Evolutionary conservation across 2,113 vertebrate genomes (phyloP).

Genomic region (Cryptomyrus ogoouensis): DNA sequence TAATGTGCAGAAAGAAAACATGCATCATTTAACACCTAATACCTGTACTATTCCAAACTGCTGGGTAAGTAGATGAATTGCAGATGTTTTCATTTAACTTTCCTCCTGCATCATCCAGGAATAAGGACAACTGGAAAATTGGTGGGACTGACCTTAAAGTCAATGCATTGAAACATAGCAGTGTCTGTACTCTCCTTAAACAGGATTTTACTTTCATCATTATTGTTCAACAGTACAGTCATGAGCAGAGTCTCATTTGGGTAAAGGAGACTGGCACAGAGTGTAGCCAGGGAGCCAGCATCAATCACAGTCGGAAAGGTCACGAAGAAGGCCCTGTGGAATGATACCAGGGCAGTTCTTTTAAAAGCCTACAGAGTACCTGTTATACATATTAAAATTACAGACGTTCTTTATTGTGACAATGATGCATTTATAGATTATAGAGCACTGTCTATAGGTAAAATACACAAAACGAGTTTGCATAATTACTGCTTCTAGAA

Average conservation of each 20-base stretch:
- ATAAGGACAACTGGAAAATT: background rate
- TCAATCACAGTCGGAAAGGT: slow-evolving; percentile 10
- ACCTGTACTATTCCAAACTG: background rate
- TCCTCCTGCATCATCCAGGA: background rate
- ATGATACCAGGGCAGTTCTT: background rate
- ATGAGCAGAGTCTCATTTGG: background rate
- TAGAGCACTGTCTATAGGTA: background rate
- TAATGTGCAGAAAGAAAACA: background rate
- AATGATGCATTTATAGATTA: background rate
- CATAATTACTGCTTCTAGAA: background rate
- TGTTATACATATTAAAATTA: background rate
- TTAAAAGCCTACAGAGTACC: background rate
- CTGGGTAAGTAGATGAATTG: background rate
- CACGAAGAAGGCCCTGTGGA: slow-evolving; percentile 16
- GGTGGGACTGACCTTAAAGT: slow-evolving; percentile 5
- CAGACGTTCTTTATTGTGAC: background rate
- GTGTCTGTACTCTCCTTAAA: background rate
- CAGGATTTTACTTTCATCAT: background rate
- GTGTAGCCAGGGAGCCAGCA: background rate
- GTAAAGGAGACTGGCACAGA: background rate
- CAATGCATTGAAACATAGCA: background rate
- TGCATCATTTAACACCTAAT: background rate
- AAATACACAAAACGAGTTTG: background rate
- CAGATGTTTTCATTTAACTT: background rate
- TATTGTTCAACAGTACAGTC: background rate